phyloP scores from a whole-genome alignment of 2,113 vertebrate species.

The Periophthalmus modestus region DNA sequence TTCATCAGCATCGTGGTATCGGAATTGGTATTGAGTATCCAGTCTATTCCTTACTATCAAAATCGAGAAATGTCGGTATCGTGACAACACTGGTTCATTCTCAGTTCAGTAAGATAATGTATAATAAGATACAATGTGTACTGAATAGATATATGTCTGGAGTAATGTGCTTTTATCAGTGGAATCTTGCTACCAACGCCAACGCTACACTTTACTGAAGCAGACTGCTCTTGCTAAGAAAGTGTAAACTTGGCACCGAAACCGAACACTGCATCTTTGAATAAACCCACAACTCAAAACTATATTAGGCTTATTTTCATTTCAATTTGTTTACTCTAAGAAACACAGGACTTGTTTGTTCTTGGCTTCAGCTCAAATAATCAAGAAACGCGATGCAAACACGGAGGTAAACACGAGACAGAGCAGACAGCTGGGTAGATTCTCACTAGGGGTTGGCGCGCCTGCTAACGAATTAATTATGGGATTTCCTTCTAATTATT shows the following conservation, averaged over 20 bases:
- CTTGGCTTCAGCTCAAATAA: background rate
- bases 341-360: background rate
- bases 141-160: background rate
- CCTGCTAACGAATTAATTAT: constrained; percentile 8
- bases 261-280: background rate
- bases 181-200: background rate
- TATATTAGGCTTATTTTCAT: background rate
- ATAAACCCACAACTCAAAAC: background rate
- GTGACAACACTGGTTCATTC: background rate
- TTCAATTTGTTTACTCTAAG: constrained; percentile 1
- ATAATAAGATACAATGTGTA: background rate
- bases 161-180: background rate
- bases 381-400: background rate
- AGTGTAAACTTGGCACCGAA: background rate
- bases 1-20: too few relatives aligned
- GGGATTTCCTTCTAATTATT: constrained; percentile 13
- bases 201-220: background rate
- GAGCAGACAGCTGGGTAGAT: background rate
- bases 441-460: background rate
- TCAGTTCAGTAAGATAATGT: background rate
- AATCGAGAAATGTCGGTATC: too few relatives aligned
- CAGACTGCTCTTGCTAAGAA: background rate
- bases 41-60: too few relatives aligned
- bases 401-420: background rate
- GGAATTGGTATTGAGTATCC: too few relatives aligned